Percentiles rank a stretch among this genome's conserved stretches.
Conservation (phyloP, 2,797 vertebrate species). For the Molossus alvarezi region DNA sequence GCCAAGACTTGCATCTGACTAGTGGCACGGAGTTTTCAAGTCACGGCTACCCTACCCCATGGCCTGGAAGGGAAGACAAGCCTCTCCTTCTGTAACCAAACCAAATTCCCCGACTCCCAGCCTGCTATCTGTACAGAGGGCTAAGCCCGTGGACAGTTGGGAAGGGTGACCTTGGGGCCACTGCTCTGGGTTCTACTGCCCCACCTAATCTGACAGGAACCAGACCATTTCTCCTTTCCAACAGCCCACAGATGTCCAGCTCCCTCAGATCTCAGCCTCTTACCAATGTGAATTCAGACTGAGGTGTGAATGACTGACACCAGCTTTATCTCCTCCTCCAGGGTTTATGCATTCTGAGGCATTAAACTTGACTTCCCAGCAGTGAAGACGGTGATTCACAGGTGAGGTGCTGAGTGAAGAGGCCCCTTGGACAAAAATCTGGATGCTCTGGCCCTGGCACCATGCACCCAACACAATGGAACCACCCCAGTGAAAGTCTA, state of each 20-base stretch:
- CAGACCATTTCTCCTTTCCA: background rate
- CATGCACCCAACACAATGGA: background rate
- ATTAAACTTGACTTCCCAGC: background rate
- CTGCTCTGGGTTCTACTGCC: background rate
- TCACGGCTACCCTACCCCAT: background rate
- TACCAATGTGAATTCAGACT: background rate
- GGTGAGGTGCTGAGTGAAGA: background rate
- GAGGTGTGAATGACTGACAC: background rate
- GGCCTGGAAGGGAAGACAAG: background rate
- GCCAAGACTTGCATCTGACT: rapidly evolving
- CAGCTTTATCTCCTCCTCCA: background rate
- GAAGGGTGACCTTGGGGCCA: background rate
- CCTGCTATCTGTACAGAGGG: background rate
- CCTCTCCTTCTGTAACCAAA: background rate
- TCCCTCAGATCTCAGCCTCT: background rate
- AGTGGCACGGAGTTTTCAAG: rapidly evolving
- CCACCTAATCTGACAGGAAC: background rate
- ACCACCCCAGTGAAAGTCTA: background rate
- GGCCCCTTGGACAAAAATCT: background rate
- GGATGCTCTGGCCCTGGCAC: background rate
- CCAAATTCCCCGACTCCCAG: background rate
- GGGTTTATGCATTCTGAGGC: background rate
- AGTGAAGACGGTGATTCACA: background rate
- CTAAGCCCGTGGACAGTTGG: background rate
- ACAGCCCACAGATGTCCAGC: background rate